Evolutionary conservation across 2,113 vertebrate species (phyloP).

Genomic region (Serilophus lunatus): DNA sequence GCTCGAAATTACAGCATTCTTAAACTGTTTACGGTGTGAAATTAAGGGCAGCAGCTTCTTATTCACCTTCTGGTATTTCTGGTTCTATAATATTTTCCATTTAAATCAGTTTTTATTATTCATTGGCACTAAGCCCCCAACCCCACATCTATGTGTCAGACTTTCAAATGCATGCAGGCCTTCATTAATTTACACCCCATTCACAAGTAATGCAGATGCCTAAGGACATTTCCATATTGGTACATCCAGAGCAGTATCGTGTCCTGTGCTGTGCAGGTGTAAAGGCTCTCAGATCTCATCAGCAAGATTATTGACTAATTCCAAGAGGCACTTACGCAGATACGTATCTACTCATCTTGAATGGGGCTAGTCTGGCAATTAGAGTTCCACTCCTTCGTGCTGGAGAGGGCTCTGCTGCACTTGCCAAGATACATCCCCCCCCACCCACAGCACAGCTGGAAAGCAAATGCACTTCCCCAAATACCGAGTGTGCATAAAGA

Average conservation of each 20-base stretch:
- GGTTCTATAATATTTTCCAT: slow-evolving; percentile 27
- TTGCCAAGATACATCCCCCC: slow-evolving; percentile 47
- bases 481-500: not conserved
- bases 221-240: slow-evolving; percentile 52
- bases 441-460: slow-evolving; percentile 8
- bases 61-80: slow-evolving; percentile 49
- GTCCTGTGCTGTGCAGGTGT: slow-evolving; percentile 50
- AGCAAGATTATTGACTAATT: slow-evolving; percentile 52
- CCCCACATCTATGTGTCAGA: not conserved
- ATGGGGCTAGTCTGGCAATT: slow-evolving; percentile 43
- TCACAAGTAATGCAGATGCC: not conserved
- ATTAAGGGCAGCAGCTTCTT: slow-evolving; percentile 28
- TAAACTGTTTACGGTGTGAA: slow-evolving; percentile 16
- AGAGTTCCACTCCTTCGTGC: slow-evolving; percentile 14
- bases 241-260: slow-evolving; percentile 46
- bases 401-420: slow-evolving; percentile 26
- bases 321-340: slow-evolving; percentile 58
- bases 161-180: not conserved
- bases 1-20: not conserved
- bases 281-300: slow-evolving; percentile 59
- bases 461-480: slow-evolving; percentile 24
- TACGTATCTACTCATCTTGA: slow-evolving; percentile 10
- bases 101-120: slow-evolving; percentile 44
- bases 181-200: slow-evolving; percentile 38
- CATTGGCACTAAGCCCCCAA: slow-evolving; percentile 36